Base-by-base conservation (phyloP, 1,140 invertebrate genomes). In the Telenomus remus region DNA sequence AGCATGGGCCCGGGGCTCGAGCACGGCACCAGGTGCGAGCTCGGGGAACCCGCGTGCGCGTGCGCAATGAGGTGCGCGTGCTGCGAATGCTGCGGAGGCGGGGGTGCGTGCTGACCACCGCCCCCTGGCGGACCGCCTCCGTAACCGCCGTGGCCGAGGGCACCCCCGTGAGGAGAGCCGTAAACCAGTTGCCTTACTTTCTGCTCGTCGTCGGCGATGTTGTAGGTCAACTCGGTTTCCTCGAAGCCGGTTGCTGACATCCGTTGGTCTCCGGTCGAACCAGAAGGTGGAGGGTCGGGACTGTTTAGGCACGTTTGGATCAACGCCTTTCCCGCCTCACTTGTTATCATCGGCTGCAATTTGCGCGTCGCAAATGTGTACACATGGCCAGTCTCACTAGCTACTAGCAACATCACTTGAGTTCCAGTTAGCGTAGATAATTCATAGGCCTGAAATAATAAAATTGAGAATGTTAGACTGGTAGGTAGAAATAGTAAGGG, bases 281-380 rank as follows among this genome's bases (percentile, higher is more conserved):
- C 91, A 34, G 94, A 94, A 4, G 91, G 89, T 50, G 95, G 94
- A 49, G 96, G 95, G 87, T 99, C 97, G 27, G 98, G 98, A 46
- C 97, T 97, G 88, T 99, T 99, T 19, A 99, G 91, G 88, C 98
- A 99, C 55, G 97, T 98, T 89, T 99, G 98, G 82, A 99, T 99
- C 48, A 99, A 91, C 47, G 96, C 94, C 88, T 99, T 99, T 48
- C 98, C 98, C 59, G 97, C 96, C 83, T 99, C 98, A 79, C 96
- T 98, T 11, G 97, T 98, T 85, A 99, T 99, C 97, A 99, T 99
- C 50, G 98, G 98, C 87, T 99, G 97, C 43, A 99, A 90, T 88
- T 99, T 99, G 57, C 97, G 91, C 48, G 98, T 99, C 34, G 98
- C 98, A 90, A 99, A 99, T 49, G 98, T 99, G 89, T 99, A 99